These are phyloP conservation scores for Coelinius sp. DNA, from an alignment of 2,888 invertebrate species.

Conservation along the genomic window DNA sequence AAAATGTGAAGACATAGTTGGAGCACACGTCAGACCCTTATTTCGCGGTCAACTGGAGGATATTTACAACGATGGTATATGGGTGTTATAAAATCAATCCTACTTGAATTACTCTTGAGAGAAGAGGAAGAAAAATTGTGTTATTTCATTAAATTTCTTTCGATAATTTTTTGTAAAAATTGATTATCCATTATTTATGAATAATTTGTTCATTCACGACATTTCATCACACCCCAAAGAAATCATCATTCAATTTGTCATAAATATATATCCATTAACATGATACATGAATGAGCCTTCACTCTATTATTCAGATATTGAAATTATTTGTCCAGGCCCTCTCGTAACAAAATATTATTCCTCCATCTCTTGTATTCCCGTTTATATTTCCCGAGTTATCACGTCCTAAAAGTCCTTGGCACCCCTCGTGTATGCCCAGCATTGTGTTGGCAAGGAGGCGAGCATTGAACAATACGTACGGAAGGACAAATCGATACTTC, in stretches of 20 bases:
- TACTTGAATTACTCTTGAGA: not conserved
- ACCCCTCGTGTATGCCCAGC: not conserved
- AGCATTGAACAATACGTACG: slow-evolving; percentile 51
- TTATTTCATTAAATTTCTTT: too few species aligned
- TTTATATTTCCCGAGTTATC: slow-evolving; percentile 1
- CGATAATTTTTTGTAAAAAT: too few species aligned
- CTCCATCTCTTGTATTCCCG: not conserved
- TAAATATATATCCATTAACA: not conserved
- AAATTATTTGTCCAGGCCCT: not conserved
- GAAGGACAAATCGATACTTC: slow-evolving; percentile 54
- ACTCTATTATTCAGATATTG: not conserved
- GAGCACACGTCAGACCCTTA: not conserved
- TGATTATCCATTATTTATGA: too few species aligned
- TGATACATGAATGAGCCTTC: not conserved
- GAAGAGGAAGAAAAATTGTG: not conserved
- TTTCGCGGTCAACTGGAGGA: slow-evolving; percentile 6
- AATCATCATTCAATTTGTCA: too few species aligned
- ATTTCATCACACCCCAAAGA: too few species aligned
- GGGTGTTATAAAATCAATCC: not conserved
- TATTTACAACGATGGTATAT: not conserved
- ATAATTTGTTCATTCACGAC: too few species aligned
- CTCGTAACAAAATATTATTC: not conserved
- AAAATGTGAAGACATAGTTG: not conserved
- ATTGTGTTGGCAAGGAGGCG: slow-evolving; percentile 19
- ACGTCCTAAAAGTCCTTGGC: slow-evolving; percentile 14